Evolutionary conservation across 1,140 invertebrate genomes (phyloP), one percentile per base, ranked within the genome.

Genomic region (Nylanderia fulva): DNA sequence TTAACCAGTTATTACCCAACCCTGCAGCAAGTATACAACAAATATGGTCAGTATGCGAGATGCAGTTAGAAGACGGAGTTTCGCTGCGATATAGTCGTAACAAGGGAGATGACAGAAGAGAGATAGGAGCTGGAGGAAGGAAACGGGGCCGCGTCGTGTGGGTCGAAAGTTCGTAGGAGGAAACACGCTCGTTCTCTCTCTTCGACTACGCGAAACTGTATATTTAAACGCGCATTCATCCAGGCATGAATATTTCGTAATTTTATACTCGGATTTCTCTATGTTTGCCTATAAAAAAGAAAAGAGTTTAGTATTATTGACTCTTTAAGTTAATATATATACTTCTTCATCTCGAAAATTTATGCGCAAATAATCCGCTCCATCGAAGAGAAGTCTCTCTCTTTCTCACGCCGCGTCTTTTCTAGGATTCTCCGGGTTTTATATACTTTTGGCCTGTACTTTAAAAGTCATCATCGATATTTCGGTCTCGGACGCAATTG

Each of bases 191-290:
- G 15, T 48, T 88, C 89, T 91, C 90, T 85, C 80, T 90, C 72
- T 86, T 86, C 90, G 91, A 91, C 88, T 33, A 33, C 82, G 85
- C 84, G 85, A 89, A 86, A 88, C 92, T 92, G n/a, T n/a, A 92
- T 90, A 92, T 92, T 92, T 92, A 92, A 92, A 91, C 90, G 36
- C 76, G 68, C 86, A 6, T 13, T 91, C 86, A 88, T 88, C 87
- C 75, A 86, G 71, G 90, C 29, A 63, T 85, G 58, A 68, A 66
- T 27, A 77, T 72, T 60, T 80, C 54, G 63, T 76, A 86, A 90
- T 87, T 85, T 58, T 39, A 68, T 36, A 29, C 24, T 6, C 60
- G 63, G 54, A n/a, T 21, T 84, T 71, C 63, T 39, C 36, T 58
- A 48, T 29, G 18, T 21, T 71, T 76, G 64, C 48, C 21, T 24